phyloP scores from a whole-genome alignment of 53 echinoderm and acorn worm genomes.

The Pentamera pediparva region DNA sequence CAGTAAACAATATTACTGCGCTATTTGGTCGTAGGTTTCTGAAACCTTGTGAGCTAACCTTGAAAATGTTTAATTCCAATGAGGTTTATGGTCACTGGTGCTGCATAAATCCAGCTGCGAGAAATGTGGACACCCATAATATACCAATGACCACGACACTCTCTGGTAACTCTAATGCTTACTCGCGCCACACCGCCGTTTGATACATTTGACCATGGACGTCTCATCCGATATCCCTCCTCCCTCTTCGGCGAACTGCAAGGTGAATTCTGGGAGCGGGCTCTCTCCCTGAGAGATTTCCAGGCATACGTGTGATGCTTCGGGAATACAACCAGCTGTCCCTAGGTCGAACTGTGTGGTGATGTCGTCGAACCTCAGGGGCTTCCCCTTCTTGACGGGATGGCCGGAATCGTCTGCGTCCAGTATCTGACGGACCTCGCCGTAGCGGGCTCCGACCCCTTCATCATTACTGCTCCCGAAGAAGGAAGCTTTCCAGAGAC shows the following conservation, averaged over 20 bases:
- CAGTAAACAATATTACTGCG: too few relatives aligned
- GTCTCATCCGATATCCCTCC: neutral
- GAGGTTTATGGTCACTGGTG: too few relatives aligned
- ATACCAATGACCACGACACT: too few relatives aligned
- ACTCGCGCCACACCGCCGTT: slow-evolving; percentile 20
- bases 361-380: neutral
- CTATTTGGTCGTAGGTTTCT: too few relatives aligned
- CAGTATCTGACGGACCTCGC: slow-evolving; percentile 1
- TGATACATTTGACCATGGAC: slow-evolving; percentile 1
- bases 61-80: too few relatives aligned
- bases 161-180: neutral
- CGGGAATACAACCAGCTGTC: slow-evolving; percentile 2
- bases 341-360: slow-evolving; percentile 18
- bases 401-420: neutral
- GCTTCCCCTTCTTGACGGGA: neutral
- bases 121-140: too few relatives aligned
- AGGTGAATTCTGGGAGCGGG: slow-evolving; percentile 1
- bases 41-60: too few relatives aligned
- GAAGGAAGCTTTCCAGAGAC: neutral
- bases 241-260: neutral
- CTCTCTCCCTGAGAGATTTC: slow-evolving; percentile 1
- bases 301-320: slow-evolving; percentile 20
- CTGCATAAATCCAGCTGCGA: too few relatives aligned
- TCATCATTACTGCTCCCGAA: slow-evolving; percentile 12
- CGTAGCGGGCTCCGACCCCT: neutral